Conservation (phyloP, 2,888 invertebrate genomes). For the Tortrix viridana region DNA sequence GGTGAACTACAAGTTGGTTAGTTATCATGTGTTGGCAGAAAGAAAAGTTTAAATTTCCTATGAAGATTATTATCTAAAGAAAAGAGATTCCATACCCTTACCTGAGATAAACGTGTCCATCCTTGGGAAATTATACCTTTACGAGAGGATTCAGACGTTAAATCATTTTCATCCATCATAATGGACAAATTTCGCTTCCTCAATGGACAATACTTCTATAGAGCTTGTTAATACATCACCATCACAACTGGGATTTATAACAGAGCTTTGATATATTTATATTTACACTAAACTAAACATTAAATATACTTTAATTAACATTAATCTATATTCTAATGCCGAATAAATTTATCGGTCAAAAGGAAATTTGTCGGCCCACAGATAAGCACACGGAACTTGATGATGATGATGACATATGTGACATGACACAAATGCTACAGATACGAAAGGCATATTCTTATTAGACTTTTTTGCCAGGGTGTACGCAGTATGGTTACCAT, state of each 20-base stretch:
- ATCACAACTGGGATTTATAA: conserved; percentile 28
- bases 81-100: conserved; percentile 50
- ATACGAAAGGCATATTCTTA: neutral
- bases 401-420: conserved; percentile 37
- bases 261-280: conserved; percentile 12
- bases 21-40: conserved; percentile 17
- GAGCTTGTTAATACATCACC: conserved; percentile 54
- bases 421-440: conserved; percentile 28
- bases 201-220: conserved; percentile 36
- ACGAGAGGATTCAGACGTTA: conserved; percentile 83
- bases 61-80: neutral
- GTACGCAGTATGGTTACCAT: too few species aligned
- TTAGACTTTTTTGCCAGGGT: too few species aligned
- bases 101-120: conserved; percentile 88
- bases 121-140: conserved; percentile 87
- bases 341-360: conserved; percentile 30
- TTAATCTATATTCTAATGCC: conserved; percentile 17
- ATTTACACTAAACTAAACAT: conserved; percentile 25
- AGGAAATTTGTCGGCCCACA: conserved; percentile 31
- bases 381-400: conserved; percentile 26
- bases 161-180: conserved; percentile 89
- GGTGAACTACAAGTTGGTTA: conserved; percentile 29
- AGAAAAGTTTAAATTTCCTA: neutral
- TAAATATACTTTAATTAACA: conserved; percentile 24
- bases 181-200: conserved; percentile 53